phyloP scores from a whole-genome alignment of 1,140 invertebrate species.

The Drosophila lowei region DNA sequence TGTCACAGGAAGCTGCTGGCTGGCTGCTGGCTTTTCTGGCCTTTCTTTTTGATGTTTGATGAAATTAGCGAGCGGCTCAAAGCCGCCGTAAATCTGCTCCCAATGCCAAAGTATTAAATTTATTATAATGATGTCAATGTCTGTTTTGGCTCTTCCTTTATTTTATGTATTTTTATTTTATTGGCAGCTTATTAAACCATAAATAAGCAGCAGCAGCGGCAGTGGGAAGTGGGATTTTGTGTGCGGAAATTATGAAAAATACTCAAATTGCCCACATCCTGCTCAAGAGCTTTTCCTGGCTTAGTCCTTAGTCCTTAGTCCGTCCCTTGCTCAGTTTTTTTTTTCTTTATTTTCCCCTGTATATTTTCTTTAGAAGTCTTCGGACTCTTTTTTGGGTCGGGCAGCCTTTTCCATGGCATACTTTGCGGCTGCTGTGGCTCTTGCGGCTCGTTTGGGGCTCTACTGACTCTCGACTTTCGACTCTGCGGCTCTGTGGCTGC shows the following conservation, averaged over 20 bases:
- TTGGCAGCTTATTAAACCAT: slow-evolving; percentile 65
- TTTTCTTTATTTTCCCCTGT: background rate
- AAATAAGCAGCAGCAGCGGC: slow-evolving; percentile 48
- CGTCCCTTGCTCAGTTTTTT: background rate
- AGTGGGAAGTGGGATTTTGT: slow-evolving; percentile 31
- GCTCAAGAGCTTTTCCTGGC: slow-evolving; percentile 25
- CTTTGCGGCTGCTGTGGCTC: slow-evolving; percentile 60
- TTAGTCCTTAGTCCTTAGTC: background rate
- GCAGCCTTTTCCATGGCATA: slow-evolving; percentile 64
- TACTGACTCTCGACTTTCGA: too few relatives aligned
- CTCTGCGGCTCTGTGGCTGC: slow-evolving; percentile 1
- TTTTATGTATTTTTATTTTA: slow-evolving; percentile 46
- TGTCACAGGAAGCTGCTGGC: slow-evolving; percentile 29
- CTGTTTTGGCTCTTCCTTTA: slow-evolving; percentile 26
- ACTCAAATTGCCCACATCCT: slow-evolving; percentile 76
- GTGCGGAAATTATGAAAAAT: slow-evolving; percentile 75
- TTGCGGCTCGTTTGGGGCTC: background rate
- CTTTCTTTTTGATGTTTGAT: slow-evolving; percentile 64
- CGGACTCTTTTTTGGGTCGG: background rate
- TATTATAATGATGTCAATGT: slow-evolving; percentile 63
- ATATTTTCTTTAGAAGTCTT: slow-evolving; percentile 45
- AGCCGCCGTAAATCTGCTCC: slow-evolving; percentile 31
- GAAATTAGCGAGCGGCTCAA: slow-evolving; percentile 52
- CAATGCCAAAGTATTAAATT: slow-evolving; percentile 62
- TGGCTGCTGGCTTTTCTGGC: slow-evolving; percentile 4